Conservation (phyloP, 2,797 vertebrate species). For the Liparis tanakae region DNA sequence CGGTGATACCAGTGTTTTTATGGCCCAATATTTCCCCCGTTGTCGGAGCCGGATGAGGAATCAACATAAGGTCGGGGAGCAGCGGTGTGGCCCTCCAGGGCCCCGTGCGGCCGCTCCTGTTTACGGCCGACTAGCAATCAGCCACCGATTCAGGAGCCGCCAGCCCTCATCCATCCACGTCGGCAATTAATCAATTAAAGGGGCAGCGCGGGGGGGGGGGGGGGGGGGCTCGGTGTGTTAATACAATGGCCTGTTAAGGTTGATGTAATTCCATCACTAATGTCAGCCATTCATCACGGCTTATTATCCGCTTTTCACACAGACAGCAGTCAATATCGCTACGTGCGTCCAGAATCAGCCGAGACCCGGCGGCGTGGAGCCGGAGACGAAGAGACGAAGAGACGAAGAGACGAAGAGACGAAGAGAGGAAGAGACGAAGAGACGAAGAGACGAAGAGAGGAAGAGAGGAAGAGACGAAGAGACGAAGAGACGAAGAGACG, state of each 20-base stretch:
- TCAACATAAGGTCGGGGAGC: constrained; percentile 80
- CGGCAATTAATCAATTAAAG: constrained; percentile 84
- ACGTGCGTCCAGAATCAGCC: constrained; percentile 72
- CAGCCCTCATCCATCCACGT: constrained; percentile 79
- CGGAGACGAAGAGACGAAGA: constrained; percentile 51
- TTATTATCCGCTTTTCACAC: constrained; percentile 73
- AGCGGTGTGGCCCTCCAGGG: constrained; percentile 81
- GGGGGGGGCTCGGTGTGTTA: constrained; percentile 75
- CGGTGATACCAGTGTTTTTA: constrained; percentile 78
- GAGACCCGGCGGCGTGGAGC: constrained; percentile 60
- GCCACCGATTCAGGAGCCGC: constrained; percentile 76
- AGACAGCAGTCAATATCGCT: constrained; percentile 80
- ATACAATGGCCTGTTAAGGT: constrained; percentile 79
- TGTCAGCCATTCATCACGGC: constrained; percentile 78
- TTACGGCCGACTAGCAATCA: constrained; percentile 84
- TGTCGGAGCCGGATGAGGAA: constrained; percentile 80
- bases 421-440: no score
- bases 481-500: constrained; percentile 49
- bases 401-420: constrained; percentile 52
- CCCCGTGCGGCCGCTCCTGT: constrained; percentile 74
- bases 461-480: constrained; percentile 58
- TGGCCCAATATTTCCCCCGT: constrained; percentile 78
- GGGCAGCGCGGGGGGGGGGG: constrained; percentile 58
- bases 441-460: constrained; percentile 55
- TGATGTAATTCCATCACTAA: constrained; percentile 83